Conservation (phyloP, 35 echinoderm and acorn worm species). For the Heliocidaris tuberculata region DNA sequence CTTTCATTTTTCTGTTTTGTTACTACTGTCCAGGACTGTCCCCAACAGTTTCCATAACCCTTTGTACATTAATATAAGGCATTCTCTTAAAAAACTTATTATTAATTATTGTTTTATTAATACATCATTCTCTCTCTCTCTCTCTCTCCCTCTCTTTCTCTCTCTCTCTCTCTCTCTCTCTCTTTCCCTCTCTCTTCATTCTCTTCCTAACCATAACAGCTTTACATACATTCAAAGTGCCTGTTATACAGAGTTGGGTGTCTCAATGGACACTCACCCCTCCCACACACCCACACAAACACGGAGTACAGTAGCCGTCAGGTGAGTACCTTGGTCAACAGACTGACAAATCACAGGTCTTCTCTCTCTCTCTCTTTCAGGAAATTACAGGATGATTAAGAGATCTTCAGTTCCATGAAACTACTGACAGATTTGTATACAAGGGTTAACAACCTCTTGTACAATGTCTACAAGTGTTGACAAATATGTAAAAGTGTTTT, state of each 20-base stretch:
- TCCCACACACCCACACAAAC: not conserved
- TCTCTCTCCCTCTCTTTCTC: too few species aligned
- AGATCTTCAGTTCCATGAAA: not conserved
- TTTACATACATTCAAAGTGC: not conserved
- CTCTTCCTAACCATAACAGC: too few species aligned
- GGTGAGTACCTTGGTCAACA: not conserved
- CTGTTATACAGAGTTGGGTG: not conserved
- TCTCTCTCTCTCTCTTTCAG: not conserved
- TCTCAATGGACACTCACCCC: not conserved
- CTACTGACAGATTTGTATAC: not conserved
- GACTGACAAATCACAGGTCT: not conserved
- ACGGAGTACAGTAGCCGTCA: not conserved
- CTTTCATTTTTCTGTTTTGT: too few species aligned
- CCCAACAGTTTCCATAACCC: too few species aligned
- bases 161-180: too few species aligned
- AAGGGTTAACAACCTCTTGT: not conserved
- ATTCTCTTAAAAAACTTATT: too few species aligned
- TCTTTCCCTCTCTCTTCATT: not conserved
- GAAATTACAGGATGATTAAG: not conserved
- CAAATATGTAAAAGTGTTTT: not conserved
- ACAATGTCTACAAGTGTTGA: conserved; percentile 1
- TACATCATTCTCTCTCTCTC: too few species aligned
- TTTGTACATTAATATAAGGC: too few species aligned
- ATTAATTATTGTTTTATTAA: too few species aligned
- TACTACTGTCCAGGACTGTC: too few species aligned